Evolutionary conservation across 2,888 invertebrate genomes (phyloP), one percentile per base, ranked within the genome.

Genomic region (Erpobdella octoculata): DNA sequence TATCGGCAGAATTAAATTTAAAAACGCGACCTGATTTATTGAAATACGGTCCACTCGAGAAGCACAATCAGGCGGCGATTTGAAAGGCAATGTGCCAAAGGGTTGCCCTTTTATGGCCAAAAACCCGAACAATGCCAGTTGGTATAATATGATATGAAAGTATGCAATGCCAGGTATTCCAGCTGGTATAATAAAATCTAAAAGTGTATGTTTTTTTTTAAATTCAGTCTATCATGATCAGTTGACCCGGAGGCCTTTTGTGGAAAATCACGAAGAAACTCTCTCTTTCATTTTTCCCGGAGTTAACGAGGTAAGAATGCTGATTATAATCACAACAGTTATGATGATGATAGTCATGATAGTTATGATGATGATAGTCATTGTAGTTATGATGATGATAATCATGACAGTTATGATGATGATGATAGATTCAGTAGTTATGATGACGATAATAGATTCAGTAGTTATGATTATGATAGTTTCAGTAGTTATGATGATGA

Each of bases 151-250:
- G n/a, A n/a, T n/a, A n/a, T n/a, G n/a, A n/a, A n/a, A n/a, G n/a
- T n/a, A n/a, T n/a, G n/a, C n/a, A n/a, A n/a, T 53, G 21, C 53
- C 53, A 53, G 21, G 53, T 21, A n/a, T 25, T 25, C 21, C 9
- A 25, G 18, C 21, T n/a, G 12, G 8, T 4, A 4, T 53, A 25
- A 3, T 1, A 8, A 53, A 2, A 6, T 53, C 21, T 18, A 9
- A 12, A 41, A 41, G 18, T 12, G 9, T 12, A n/a, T 38, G 1
- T 65, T 2, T 28, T 37, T 38, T 65, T 9, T n/a, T 33, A 35
- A 21, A 68, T 67, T 15, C 83, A 94, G 95, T 96, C 81, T 93
- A 88, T 83, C 90, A 88, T 81, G 98, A 98, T 84, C 85, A 86
- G 76, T 90, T 93, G 79, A 97, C 97, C 0, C 87, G 77, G 9